Evolutionary conservation across 2,888 invertebrate genomes (phyloP), one percentile per base, ranked within the genome.

Genomic region (Tromatobia lineatoria): DNA sequence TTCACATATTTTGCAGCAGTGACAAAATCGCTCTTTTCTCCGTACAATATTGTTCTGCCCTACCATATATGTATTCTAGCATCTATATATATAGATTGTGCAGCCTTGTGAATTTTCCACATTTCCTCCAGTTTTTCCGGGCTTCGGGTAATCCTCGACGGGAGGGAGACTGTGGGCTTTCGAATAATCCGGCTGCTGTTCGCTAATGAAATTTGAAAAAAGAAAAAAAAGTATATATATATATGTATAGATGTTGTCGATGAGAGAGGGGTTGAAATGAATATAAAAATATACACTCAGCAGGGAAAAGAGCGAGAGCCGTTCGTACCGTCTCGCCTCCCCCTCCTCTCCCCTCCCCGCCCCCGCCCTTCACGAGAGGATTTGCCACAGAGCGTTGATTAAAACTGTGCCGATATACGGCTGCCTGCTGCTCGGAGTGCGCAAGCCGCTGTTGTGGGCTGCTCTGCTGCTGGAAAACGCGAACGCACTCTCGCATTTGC

Each of bases 371-470:
- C n/a, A 87, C 87, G 90, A 89, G 89, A 88, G 92, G 92, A 92
- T 92, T 92, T 91, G 88, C 90, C 85, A 88, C 89, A 87, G 69
- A 80, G 91, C 93, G 93, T 93, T 93, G 92, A 93, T 93, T 93
- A 91, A 92, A 93, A 93, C 91, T 90, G 90, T 90, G 91, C 86
- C 89, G 88, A 90, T 88, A 88, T 91, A 91, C 89, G 91, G 91
- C 91, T 91, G 73, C 73, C 50, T 11, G 38, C 20, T 18, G 91
- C 91, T 90, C 34, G 66, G 34, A 42, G 50, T 61, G 3, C 64
- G 20, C 23, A 38, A 90, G 88, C 87, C 87, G 85, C 18, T 38
- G 47, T 66, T 59, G 45, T 47, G 59, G 73, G 57, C 42, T 38
- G 38, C 64, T 42, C 38, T 38, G 23, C 42, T 15, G 45, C 54